These are phyloP conservation scores for Manis javanica DNA, from an alignment of 2,797 vertebrate genomes.

Conservation along the genomic window DNA sequence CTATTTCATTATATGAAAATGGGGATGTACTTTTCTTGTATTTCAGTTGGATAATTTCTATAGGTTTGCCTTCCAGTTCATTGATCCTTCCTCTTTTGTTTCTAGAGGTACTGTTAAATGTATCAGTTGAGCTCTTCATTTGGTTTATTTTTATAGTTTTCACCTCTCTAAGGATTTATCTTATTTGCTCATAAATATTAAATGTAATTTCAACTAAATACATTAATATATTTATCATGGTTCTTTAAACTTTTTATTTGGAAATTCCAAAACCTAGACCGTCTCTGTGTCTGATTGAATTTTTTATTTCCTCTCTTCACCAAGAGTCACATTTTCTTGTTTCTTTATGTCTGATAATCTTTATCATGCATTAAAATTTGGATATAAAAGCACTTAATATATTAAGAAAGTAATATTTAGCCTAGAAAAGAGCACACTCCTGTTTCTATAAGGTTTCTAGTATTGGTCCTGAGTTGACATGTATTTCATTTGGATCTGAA, in stretches of 20 bases:
- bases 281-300: neutral
- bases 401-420: neutral
- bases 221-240: neutral
- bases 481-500: neutral
- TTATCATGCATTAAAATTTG: neutral
- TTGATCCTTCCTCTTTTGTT: neutral
- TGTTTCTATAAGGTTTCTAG: neutral
- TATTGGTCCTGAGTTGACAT: neutral
- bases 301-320: neutral
- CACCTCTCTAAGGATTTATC: neutral
- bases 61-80: neutral
- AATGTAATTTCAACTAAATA: neutral
- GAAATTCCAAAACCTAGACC: neutral
- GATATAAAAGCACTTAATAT: neutral
- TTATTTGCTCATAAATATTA: neutral
- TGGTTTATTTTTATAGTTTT: neutral
- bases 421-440: fast-evolving
- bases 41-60: neutral
- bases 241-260: neutral
- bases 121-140: neutral
- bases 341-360: neutral
- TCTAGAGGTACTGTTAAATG: neutral
- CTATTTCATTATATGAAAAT: neutral
- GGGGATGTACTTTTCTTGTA: neutral
- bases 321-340: neutral